Percentiles rank a stretch among this genome's conserved stretches.
Evolutionary conservation across 2,113 vertebrate species (phyloP).

Genomic region (Nannospalax galili): DNA sequence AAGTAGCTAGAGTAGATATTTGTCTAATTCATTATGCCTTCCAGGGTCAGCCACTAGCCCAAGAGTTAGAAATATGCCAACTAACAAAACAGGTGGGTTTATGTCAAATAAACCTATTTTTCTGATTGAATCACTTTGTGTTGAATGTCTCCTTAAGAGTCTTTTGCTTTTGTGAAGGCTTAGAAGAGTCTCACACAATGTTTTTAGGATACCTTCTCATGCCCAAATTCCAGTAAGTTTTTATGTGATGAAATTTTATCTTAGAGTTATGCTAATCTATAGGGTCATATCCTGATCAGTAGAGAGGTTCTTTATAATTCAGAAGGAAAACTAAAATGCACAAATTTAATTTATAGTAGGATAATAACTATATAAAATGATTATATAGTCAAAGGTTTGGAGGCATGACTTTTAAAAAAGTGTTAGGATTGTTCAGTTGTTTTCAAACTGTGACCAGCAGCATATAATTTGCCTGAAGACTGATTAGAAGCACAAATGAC

Average conservation of each 20-base stretch:
- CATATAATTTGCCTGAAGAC: not conserved
- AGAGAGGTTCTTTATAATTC: not conserved
- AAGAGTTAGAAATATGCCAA: not conserved
- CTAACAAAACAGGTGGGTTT: not conserved
- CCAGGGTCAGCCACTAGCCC: not conserved
- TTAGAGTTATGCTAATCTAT: not conserved
- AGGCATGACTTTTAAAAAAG: not conserved
- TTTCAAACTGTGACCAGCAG: not conserved
- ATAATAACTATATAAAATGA: not conserved
- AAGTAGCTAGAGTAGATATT: not conserved
- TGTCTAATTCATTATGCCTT: not conserved
- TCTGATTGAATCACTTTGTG: not conserved
- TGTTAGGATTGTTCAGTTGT: not conserved
- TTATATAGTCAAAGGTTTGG: not conserved
- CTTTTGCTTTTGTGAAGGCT: not conserved
- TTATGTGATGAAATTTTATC: slow-evolving; percentile 19
- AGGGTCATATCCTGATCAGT: not conserved
- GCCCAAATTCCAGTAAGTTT: not conserved
- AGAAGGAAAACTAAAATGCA: not conserved
- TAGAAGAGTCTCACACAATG: not conserved
- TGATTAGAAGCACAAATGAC: not conserved
- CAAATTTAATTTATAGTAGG: not conserved
- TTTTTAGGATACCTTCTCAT: not conserved
- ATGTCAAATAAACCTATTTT: not conserved
- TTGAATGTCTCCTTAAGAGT: not conserved